A percentile compares a stretch with the other conserved stretches of the same genome.
Conservation (phyloP, 2,888 invertebrate genomes). For the Theristus sp. region DNA sequence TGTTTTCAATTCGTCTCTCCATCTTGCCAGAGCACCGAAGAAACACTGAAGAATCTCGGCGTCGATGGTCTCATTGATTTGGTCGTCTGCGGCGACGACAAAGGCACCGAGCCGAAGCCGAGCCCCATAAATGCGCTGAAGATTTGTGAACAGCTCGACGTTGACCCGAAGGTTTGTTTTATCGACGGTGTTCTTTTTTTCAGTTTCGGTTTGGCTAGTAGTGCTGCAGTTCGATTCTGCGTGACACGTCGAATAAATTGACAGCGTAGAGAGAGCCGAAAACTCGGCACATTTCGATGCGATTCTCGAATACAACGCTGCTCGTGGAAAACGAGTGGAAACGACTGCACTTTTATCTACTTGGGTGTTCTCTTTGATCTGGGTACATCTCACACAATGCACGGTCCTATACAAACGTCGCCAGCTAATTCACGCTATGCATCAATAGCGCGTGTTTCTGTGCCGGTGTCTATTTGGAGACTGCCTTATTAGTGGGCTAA, state of each 20-base stretch:
- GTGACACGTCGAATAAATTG: too few relatives aligned
- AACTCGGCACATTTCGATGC: too few relatives aligned
- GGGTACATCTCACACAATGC: too few relatives aligned
- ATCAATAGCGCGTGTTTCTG: background rate
- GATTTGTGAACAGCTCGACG: slow-evolving; percentile 18
- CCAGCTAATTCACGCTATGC: too few relatives aligned
- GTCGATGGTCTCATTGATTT: slow-evolving; percentile 5
- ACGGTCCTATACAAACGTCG: too few relatives aligned
- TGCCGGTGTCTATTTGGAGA: background rate
- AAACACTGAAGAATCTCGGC: background rate
- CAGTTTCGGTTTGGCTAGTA: background rate
- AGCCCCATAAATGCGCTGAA: slow-evolving; percentile 31
- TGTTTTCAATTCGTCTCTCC: too few relatives aligned
- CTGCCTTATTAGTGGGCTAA: too few relatives aligned
- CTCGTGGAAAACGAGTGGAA: too few relatives aligned
- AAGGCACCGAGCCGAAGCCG: slow-evolving; percentile 31
- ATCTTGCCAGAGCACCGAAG: background rate
- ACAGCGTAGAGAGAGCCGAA: too few relatives aligned
- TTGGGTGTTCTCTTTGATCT: too few relatives aligned
- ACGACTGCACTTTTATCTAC: too few relatives aligned
- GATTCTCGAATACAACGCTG: too few relatives aligned
- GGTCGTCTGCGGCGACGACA: slow-evolving; percentile 35
- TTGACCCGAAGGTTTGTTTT: slow-evolving; percentile 16
- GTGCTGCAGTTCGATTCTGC: background rate
- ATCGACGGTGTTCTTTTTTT: background rate